Evolutionary conservation across 2,797 vertebrate species (phyloP), one percentile per base, ranked within the genome.

Genomic region (Molossus molossus): DNA sequence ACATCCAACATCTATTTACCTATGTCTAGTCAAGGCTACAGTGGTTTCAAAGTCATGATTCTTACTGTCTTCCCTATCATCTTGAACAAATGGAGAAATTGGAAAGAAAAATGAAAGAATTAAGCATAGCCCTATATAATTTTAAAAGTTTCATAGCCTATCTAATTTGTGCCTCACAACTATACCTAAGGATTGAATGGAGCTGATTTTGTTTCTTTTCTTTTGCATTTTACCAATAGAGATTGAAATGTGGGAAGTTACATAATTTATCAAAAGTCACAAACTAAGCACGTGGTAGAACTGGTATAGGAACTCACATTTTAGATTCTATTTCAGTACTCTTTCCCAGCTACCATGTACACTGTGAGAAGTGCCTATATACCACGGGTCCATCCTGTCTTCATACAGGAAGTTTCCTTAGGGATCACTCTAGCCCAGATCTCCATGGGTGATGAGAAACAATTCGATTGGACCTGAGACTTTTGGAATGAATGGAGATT

Each of bases 351-450:
- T 7, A 8, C 13, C 1, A 0, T 0, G 3, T 27, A 11, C 10
- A 0, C 53, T 25, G 1, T 7, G 5, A 6, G 33, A 33, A 33
- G 60, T 33, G 13, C 20, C 21, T 6, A 3, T 5, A 0, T 18
- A 33, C 29, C n/a, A 0, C 0, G 5, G 58, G 27, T 10, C 3
- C 21, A 6, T 48, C 25, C 75, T 27, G 14, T 21, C 23, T 75
- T 53, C 40, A 45, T 1, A 3, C 2, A 33, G n/a, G 13, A 62
- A 12, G 15, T 48, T 70, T 91, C 6, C 20, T 5, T 14, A 67
- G 11, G 14, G 70, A 37, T 7, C 27, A 5, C 9, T 0, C 0
- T 7, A 72, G 37, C 37, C 37, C 48, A 23, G 40, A 6, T 5
- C 25, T 37, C 67, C 4, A 0, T 5, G 55, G 8, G 14, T 45